Evolutionary conservation across 2,888 invertebrate species (phyloP).

Genomic region (Nycteola revayana): DNA sequence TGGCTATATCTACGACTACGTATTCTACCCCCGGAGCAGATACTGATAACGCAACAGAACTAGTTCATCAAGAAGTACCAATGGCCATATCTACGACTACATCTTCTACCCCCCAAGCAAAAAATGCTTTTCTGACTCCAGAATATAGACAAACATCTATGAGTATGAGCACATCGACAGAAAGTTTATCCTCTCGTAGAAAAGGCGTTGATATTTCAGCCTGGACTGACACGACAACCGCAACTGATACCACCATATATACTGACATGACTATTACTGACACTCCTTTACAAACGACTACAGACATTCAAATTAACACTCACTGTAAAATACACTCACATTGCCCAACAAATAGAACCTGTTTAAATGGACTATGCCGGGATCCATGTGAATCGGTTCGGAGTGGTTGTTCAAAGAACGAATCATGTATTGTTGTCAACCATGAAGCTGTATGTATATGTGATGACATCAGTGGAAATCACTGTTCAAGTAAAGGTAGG

Average conservation of each 20-base stretch:
- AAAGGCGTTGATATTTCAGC: constrained; percentile 72
- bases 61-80: too few relatives aligned
- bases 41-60: too few relatives aligned
- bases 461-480: constrained; percentile 80
- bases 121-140: constrained; percentile 1
- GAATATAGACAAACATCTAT: constrained; percentile 33
- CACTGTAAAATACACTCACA: constrained; percentile 84
- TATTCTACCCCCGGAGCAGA: too few relatives aligned
- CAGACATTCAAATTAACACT: constrained; percentile 49
- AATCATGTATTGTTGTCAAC: constrained; percentile 83
- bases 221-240: constrained; percentile 64
- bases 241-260: constrained; percentile 18
- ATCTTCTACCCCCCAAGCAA: too few relatives aligned
- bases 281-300: constrained; percentile 35
- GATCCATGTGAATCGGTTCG: constrained; percentile 80
- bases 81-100: too few relatives aligned
- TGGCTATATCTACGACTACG: too few relatives aligned
- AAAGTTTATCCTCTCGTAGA: constrained; percentile 65
- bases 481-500: constrained; percentile 84
- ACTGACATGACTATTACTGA: constrained; percentile 69
- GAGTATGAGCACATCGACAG: constrained; percentile 58
- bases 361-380: constrained; percentile 84
- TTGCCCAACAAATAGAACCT: constrained; percentile 84
- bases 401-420: constrained; percentile 82
- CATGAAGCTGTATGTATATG: constrained; percentile 85